These are phyloP conservation scores for Trissonchulus latispiculum DNA, from an alignment of 2,888 invertebrate species.

Conservation along the genomic window DNA sequence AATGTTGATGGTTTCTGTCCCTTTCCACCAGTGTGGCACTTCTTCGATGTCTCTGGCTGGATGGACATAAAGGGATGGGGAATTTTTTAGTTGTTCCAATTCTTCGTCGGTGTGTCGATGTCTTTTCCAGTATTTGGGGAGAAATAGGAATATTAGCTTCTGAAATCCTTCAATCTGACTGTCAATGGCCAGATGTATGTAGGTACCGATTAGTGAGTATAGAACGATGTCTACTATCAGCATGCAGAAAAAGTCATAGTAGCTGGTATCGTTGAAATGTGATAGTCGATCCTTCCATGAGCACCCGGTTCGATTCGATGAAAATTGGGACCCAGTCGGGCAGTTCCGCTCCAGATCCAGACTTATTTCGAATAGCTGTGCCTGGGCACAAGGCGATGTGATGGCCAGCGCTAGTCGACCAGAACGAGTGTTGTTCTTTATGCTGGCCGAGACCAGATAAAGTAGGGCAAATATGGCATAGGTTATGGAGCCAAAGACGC, in stretches of 20 bases:
- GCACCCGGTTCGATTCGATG: not conserved
- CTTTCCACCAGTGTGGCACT: not conserved
- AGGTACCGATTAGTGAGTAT: not conserved
- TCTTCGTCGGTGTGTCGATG: not conserved
- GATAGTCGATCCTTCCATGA: not conserved
- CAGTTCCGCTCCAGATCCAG: not conserved
- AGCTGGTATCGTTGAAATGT: not conserved
- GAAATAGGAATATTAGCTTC: not conserved
- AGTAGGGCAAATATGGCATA: not conserved
- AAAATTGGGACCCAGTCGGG: not conserved
- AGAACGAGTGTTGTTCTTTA: not conserved
- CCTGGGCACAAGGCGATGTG: not conserved
- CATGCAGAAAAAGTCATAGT: not conserved
- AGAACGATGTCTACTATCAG: not conserved
- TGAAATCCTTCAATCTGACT: not conserved
- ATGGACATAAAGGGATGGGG: not conserved
- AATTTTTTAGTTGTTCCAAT: not conserved
- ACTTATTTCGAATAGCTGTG: not conserved
- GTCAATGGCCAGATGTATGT: not conserved
- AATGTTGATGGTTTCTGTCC: not conserved
- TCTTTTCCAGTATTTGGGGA: not conserved
- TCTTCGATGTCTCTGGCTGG: not conserved
- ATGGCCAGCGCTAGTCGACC: not conserved
- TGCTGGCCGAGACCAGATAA: not conserved
- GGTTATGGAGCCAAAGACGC: not conserved